Base-by-base conservation (phyloP, 1,140 invertebrate species). In the Tribolium madens region DNA sequence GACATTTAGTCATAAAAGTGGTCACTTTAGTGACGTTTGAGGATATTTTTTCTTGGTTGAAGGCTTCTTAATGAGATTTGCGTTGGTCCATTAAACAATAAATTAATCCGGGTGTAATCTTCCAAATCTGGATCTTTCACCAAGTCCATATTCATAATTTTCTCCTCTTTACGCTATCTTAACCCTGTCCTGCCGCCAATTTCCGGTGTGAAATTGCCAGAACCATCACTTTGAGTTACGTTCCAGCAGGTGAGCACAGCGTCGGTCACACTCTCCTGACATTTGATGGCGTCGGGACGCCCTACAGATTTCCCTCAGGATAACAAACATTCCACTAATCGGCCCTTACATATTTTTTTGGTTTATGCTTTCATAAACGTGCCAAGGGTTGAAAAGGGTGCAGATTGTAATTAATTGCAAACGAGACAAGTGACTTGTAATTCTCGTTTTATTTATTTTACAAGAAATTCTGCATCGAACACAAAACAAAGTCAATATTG, bases 61-160 rank as follows among this genome's bases (percentile, higher is more conserved):
- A 1, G 21, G 21, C 3, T 26, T 26, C 6, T 26, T 26, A n/a
- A 26, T 4, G 21, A 4, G 21, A 3, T 26, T 26, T 26, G 21
- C 0, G 6, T 26, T 26, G 21, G 21, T 4, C 21, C 21, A 26
- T 26, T 26, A 26, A 26, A 26, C 36, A 42, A 42, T 42, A 9
- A 42, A n/a, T 42, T n/a, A 42, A 42, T 42, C 36, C n/a, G 2
- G 4, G 7, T 42, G 36, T 42, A 42, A 42, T 42, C 36, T 42
- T 1, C 7, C 36, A 42, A 42, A 10, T 42, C 36, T 9, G 36
- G 36, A 42, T n/a, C 36, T 42, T 42, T 42, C n/a, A 3, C 9
- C n/a, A 42, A 57, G 52, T 57, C n/a, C 17, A 57, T 21, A 57
- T 57, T 57, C 52, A 57, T 57, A 57, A 57, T 57, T 57, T 57